Percentiles rank a stretch among this genome's conserved stretches.
Conservation (phyloP, 2,888 invertebrate species). For the Leucozona laternaria region DNA sequence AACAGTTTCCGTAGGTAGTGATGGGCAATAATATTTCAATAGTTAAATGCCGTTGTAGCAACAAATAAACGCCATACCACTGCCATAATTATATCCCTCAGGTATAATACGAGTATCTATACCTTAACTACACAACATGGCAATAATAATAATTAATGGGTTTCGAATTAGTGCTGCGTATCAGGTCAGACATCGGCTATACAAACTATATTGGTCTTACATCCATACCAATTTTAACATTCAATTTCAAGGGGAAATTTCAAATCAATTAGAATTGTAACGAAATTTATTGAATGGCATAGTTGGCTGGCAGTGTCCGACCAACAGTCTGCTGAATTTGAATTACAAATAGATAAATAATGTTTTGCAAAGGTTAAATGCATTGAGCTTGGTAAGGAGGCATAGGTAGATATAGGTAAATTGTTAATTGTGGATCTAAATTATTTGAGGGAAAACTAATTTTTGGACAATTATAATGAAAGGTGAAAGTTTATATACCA, state of each 20-base stretch:
- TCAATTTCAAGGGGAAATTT: not conserved
- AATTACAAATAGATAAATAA: not conserved
- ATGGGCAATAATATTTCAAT: not conserved
- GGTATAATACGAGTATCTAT: not conserved
- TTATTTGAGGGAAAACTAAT: not conserved
- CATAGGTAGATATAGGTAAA: not conserved
- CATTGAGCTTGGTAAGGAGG: not conserved
- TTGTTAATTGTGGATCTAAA: not conserved
- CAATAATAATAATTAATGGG: constrained; percentile 55
- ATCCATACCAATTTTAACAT: not conserved
- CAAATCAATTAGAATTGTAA: constrained; percentile 21
- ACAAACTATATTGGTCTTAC: not conserved
- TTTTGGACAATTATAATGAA: not conserved
- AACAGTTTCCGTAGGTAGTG: constrained; percentile 25
- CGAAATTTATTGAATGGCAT: not conserved
- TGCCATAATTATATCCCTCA: not conserved
- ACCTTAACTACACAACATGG: not conserved
- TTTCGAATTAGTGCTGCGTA: constrained; percentile 59
- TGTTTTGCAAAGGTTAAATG: not conserved
- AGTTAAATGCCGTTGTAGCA: not conserved
- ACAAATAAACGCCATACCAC: constrained; percentile 17
- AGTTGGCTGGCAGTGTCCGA: too few relatives aligned
- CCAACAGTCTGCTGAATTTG: constrained; percentile 9
- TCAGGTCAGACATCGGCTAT: constrained; percentile 39
- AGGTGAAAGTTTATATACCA: not conserved